Percentiles rank a stretch among this genome's conserved stretches.
phyloP scores from a whole-genome alignment of 2,797 vertebrate species.

The Cottoperca gobio region DNA sequence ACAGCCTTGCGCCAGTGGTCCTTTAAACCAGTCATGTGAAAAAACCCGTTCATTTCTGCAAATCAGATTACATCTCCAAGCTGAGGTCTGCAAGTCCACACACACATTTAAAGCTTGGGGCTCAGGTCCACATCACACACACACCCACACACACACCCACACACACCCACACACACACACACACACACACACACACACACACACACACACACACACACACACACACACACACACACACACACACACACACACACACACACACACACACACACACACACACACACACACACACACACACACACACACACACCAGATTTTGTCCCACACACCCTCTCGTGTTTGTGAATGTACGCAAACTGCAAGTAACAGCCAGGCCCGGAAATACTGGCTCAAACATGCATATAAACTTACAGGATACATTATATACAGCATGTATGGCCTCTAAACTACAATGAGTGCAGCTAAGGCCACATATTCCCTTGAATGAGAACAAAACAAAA shows the following conservation, averaged over 20 bases:
- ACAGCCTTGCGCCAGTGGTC: constrained; percentile 81
- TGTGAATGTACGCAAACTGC: constrained; percentile 28
- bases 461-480: constrained; percentile 9
- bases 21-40: constrained; percentile 88
- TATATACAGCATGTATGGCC: neutral
- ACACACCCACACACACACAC: constrained; percentile 34
- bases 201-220: constrained; percentile 50
- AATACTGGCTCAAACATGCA: constrained; percentile 9
- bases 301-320: constrained; percentile 65
- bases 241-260: constrained; percentile 15
- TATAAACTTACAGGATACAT: constrained; percentile 6
- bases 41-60: constrained; percentile 82
- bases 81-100: constrained; percentile 76
- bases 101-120: constrained; percentile 61
- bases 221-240: constrained; percentile 51
- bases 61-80: constrained; percentile 86
- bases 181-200: constrained; percentile 31
- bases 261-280: constrained; percentile 36
- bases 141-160: constrained; percentile 16
- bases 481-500: constrained; percentile 43
- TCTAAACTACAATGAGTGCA: neutral
- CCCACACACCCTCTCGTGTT: constrained; percentile 41
- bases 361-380: constrained; percentile 6
- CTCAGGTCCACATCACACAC: constrained; percentile 47
- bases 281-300: constrained; percentile 34